Evolutionary conservation across 2,113 vertebrate genomes (phyloP).

Genomic region (Oryzias javanicus): DNA sequence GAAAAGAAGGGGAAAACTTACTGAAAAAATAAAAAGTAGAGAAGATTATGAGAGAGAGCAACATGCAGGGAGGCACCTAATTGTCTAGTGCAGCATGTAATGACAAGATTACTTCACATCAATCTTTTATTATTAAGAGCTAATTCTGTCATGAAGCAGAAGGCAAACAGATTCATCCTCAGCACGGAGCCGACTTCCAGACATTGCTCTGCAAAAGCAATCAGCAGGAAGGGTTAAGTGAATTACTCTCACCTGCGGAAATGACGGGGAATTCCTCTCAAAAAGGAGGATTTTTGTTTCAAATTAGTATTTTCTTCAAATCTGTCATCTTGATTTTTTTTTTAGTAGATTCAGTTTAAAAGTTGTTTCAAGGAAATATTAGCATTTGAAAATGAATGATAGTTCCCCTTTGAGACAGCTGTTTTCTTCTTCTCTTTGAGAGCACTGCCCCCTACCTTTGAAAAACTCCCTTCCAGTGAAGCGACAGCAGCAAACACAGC

Average conservation of each 20-base stretch:
- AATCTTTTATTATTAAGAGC: constrained; percentile 81
- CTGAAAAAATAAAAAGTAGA: constrained; percentile 7
- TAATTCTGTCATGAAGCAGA: constrained; percentile 72
- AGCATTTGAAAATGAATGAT: too few species aligned
- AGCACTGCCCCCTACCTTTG: constrained; percentile 75
- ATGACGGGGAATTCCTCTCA: neutral
- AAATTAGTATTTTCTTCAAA: too few species aligned
- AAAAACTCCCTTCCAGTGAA: constrained; percentile 17
- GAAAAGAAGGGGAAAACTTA: constrained; percentile 6
- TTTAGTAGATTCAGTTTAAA: too few species aligned
- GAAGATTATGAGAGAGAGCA: constrained; percentile 37
- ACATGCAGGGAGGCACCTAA: constrained; percentile 74
- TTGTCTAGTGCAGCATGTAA: constrained; percentile 80
- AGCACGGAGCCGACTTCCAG: constrained; percentile 37
- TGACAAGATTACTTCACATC: constrained; percentile 79
- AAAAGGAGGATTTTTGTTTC: neutral
- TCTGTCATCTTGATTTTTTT: too few species aligned
- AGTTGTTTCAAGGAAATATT: too few species aligned
- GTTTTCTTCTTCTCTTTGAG: constrained; percentile 58
- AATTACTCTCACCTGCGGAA: constrained; percentile 5
- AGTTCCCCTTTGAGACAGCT: constrained; percentile 5
- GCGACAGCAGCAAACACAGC: constrained; percentile 13
- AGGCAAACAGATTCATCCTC: constrained; percentile 43
- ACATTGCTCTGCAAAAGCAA: constrained; percentile 33
- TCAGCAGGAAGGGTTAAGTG: neutral